Conservation (phyloP, 1,140 invertebrate genomes). For the Cydia fagiglandana region DNA sequence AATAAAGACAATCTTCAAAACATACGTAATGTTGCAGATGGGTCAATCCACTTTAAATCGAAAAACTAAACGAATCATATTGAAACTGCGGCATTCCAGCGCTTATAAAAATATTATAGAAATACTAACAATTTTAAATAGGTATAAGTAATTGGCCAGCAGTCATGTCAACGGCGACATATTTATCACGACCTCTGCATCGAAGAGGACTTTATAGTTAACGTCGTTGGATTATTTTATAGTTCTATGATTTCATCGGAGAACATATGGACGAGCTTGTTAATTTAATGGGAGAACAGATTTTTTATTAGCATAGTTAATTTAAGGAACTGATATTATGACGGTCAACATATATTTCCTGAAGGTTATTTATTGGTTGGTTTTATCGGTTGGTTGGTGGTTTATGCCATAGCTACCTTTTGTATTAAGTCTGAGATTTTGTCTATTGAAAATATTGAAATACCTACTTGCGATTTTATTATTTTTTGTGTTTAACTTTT, state of each 20-base stretch:
- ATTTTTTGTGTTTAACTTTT: no score
- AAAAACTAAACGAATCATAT: background rate
- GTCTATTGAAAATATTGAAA: no score
- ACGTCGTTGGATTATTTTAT: conserved; percentile 36
- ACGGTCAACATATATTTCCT: no score
- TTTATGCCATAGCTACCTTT: no score
- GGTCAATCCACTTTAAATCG: background rate
- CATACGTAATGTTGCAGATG: background rate
- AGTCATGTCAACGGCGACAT: conserved; percentile 31
- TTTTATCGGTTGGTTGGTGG: no score
- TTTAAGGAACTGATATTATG: background rate
- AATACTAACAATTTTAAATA: background rate
- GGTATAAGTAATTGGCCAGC: conserved; percentile 23
- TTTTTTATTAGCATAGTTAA: conserved; percentile 26
- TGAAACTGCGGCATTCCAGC: background rate
- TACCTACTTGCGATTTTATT: no score
- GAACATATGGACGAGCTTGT: conserved; percentile 35
- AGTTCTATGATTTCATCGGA: background rate
- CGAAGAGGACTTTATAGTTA: conserved; percentile 44
- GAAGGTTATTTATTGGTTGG: no score
- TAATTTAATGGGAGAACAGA: conserved; percentile 41
- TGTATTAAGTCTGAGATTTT: no score
- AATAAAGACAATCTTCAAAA: background rate
- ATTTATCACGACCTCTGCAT: conserved; percentile 43
- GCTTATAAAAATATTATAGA: background rate